Base-by-base conservation (phyloP, 2,888 invertebrate genomes). In the Parnassius glacialis region DNA sequence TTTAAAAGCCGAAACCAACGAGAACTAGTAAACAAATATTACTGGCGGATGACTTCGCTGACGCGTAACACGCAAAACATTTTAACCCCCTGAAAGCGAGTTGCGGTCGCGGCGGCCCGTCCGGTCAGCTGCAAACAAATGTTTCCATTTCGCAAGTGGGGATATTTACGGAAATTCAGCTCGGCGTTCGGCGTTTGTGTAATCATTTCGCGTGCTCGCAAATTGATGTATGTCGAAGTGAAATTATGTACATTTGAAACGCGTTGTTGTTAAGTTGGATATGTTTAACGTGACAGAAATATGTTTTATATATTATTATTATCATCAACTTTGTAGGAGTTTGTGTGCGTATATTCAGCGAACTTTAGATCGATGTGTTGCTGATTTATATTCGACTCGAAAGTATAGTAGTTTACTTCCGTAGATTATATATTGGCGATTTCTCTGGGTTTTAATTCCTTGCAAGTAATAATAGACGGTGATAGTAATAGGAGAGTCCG, bases 61-160 rank as follows among this genome's bases (percentile, higher is more conserved):
- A 67, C 65, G 66, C 66, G 67, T 68, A 68, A 89, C 89, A 89
- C 70, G 86, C 79, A 84, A 89, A 89, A 78, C 84, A 80, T 89
- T 89, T 89, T 87, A 89, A 84, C 85, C 81, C 12, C 81, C 70
- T 68, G 34, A 72, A 71, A 72, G 72, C 65, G 72, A 70, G 67
- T 67, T 80, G 83, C 74, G 87, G 84, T 80, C 80, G 52, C 58
- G 58, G 20, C 44, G 44, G 25, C n/a, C 51, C 25, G 20, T 11
- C 41, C 52, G 48, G 13, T 48, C 48, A 10, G 48, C 13, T 13
- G 41, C 57, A 68, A 68, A 64, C 72, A 25, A 48, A 59, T 42
- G 51, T 59, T 53, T 53, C 59, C 47, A 59, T 53, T 53, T 59
- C 41, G 53, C 53, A 16, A 59, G 47, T 48, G 52, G 12, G 52